phyloP scores from a whole-genome alignment of 2,888 invertebrate species.

The Micropterix aruncella region DNA sequence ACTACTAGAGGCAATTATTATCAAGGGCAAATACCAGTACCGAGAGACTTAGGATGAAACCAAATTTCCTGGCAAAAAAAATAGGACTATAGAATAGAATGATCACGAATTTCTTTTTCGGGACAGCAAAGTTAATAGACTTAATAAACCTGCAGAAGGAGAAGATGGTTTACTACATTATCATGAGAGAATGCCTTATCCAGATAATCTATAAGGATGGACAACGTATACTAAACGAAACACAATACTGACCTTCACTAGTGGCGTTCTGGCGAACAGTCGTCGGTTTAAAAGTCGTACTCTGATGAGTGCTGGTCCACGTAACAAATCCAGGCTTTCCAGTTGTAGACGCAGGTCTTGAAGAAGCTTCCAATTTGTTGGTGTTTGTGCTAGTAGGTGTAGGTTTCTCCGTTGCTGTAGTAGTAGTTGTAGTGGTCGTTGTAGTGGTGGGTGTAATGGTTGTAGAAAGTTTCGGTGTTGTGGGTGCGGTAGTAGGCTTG shows the following conservation, averaged over 20 bases:
- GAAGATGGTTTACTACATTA: no score
- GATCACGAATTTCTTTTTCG: no score
- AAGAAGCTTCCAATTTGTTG: constrained; percentile 7
- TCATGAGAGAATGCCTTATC: no score
- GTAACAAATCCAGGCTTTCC: constrained; percentile 30
- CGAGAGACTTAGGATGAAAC: no score
- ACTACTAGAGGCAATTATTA: no score
- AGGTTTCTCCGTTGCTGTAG: constrained; percentile 14
- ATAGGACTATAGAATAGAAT: no score
- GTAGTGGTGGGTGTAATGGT: constrained; percentile 15
- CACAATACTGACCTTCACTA: background rate
- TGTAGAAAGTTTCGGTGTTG: constrained; percentile 1
- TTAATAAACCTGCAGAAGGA: no score
- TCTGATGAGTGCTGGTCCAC: constrained; percentile 34
- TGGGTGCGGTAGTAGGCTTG: background rate
- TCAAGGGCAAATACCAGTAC: no score
- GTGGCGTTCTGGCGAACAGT: constrained; percentile 12
- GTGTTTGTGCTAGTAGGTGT: constrained; percentile 10
- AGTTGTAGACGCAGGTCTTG: constrained; percentile 13
- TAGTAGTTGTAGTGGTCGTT: constrained; percentile 16
- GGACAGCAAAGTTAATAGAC: no score
- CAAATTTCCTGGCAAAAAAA: no score
- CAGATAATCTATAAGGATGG: no score
- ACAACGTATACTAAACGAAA: no score
- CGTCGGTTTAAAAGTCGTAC: constrained; percentile 19